These are phyloP conservation scores for Cryptocephalus moraei DNA, from an alignment of 2,888 invertebrate species.

Conservation along the genomic window DNA sequence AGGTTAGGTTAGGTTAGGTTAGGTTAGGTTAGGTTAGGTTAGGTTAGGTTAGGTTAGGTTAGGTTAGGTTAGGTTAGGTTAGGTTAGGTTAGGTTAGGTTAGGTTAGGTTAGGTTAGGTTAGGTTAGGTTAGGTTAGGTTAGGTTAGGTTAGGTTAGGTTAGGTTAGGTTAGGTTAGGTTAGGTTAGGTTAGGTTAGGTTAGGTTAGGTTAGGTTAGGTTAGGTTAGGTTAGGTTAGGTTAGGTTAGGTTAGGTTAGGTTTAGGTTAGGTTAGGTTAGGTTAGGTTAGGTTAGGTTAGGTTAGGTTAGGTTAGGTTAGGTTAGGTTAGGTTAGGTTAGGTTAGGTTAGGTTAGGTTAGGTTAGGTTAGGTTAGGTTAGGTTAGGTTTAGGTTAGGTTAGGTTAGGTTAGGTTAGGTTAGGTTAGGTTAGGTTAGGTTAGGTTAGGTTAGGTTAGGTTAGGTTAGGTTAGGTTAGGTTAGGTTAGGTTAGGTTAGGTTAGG, in stretches of 20 bases:
- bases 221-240: neutral
- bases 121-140: slow-evolving; percentile 16
- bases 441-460: slow-evolving; percentile 14
- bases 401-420: slow-evolving; percentile 14
- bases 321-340: slow-evolving; percentile 2
- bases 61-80: slow-evolving; percentile 5
- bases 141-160: neutral
- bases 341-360: slow-evolving; percentile 2
- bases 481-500: slow-evolving; percentile 15
- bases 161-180: slow-evolving; percentile 2
- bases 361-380: slow-evolving; percentile 4
- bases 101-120: slow-evolving; percentile 15
- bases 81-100: slow-evolving; percentile 5
- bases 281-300: slow-evolving; percentile 1
- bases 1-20: slow-evolving; percentile 5
- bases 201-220: slow-evolving; percentile 12
- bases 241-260: slow-evolving; percentile 1
- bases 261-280: slow-evolving; percentile 2
- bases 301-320: slow-evolving; percentile 1
- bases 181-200: slow-evolving; percentile 3
- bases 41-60: too few species aligned
- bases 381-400: slow-evolving; percentile 14
- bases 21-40: slow-evolving; percentile 5
- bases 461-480: slow-evolving; percentile 15
- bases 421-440: slow-evolving; percentile 15